phyloP scores from a whole-genome alignment of 2,113 vertebrate genomes.

The Ranitomeya imitator region DNA sequence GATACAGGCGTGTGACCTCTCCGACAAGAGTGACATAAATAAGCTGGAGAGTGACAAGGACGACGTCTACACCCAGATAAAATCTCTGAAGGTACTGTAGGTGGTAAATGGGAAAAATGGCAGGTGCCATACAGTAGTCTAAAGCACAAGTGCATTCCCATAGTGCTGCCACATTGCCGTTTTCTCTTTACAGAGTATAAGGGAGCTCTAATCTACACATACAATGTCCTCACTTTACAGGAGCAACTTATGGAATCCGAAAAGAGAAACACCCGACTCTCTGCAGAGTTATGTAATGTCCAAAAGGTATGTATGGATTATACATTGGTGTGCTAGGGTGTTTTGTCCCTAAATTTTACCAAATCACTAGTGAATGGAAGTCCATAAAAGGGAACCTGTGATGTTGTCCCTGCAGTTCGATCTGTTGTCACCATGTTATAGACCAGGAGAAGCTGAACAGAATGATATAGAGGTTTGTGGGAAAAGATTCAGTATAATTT shows the following conservation, averaged over 20 bases:
- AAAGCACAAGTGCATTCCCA: not conserved
- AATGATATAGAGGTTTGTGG: too few species aligned
- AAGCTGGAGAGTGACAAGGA: not conserved
- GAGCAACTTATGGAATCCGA: constrained; percentile 82
- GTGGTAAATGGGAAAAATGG: not conserved
- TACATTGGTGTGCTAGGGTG: too few species aligned
- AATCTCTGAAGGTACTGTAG: constrained; percentile 23
- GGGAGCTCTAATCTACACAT: not conserved
- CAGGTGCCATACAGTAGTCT: not conserved
- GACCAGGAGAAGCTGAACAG: too few species aligned
- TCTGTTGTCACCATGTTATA: too few species aligned
- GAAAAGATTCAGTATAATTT: too few species aligned
- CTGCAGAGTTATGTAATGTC: constrained; percentile 79
- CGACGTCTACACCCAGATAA: not conserved
- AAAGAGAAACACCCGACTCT: constrained; percentile 74
- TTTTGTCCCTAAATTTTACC: too few species aligned
- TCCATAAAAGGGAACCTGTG: too few species aligned
- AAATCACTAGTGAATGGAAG: too few species aligned
- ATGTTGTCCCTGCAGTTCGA: too few species aligned
- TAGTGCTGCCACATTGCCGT: too few species aligned
- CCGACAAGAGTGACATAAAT: not conserved
- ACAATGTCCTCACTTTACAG: constrained; percentile 65
- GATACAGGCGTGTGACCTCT: not conserved
- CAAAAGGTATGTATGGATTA: constrained; percentile 76
- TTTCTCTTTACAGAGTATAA: not conserved